Evolutionary conservation across 2,113 vertebrate genomes (phyloP), one percentile per base, ranked within the genome.

Genomic region (Cynopterus brachyotis): DNA sequence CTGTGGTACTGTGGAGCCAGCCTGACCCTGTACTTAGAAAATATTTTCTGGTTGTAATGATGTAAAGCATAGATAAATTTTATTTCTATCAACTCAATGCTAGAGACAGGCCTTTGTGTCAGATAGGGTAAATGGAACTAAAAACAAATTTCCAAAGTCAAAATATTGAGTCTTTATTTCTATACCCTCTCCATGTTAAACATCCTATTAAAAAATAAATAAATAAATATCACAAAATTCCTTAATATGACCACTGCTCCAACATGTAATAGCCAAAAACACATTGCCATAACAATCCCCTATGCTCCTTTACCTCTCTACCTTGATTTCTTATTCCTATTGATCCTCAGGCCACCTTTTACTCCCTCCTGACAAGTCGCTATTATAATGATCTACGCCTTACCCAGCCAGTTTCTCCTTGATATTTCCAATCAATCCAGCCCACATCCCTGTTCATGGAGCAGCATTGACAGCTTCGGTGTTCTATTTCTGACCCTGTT

Each of bases 391-490:
- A 60, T 81, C 78, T 81, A 81, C 9, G 26, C 78, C 78, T 81
- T 81, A 81, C 78, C 78, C 35, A 81, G 78, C 78, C 55, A 60
- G 78, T 81, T 81, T 81, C 78, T 81, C 78, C 78, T 81, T 81
- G 78, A 81, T 60, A 81, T 81, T 81, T 81, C 78, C 78, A 81
- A 81, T 81, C 55, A 81, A 81, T 81, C 78, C 78, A 81, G 78
- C 78, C 78, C 55, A 81, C 16, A 81, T 81, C 78, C 78, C 78
- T 81, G 78, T 81, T 60, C 78, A 81, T 81, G 78, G 55, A 81
- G 78, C 78, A 81, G 35, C 78, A 81, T 30, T 81, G 78, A 60
- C 78, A 60, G 78, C 78, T 81, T 60, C 37, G 55, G 42, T 42
- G 78, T 60, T 81, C 15, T 81, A 81, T 81, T 81, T 81, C 55